These are phyloP conservation scores for Pseudomugil tenellus DNA, from an alignment of 2,797 vertebrate species.

Conservation along the genomic window DNA sequence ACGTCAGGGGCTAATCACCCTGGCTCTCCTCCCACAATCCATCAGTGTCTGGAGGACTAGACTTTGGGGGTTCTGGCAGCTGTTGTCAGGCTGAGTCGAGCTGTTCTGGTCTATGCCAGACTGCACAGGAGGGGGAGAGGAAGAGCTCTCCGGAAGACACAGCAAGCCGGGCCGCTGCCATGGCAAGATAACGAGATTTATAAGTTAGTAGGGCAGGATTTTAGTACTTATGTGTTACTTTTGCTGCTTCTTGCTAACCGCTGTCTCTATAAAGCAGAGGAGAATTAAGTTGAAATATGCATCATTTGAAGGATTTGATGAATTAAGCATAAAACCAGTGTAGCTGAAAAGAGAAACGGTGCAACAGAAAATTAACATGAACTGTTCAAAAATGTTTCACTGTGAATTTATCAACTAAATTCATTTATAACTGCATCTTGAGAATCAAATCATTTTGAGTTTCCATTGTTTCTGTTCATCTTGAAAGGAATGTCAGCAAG, in stretches of 20 bases:
- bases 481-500: constrained; percentile 18
- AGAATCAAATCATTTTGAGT: neutral
- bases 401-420: neutral
- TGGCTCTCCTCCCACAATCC: constrained; percentile 74
- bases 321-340: neutral
- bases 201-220: constrained; percentile 58
- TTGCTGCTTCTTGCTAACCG: constrained; percentile 15
- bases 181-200: constrained; percentile 71
- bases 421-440: neutral
- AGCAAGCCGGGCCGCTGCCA: constrained; percentile 48
- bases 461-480: neutral
- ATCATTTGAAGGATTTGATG: neutral
- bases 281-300: constrained; percentile 1
- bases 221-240: constrained; percentile 48
- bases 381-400: neutral
- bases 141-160: constrained; percentile 54
- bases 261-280: constrained; percentile 10
- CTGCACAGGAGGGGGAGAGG: constrained; percentile 38
- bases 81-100: constrained; percentile 73
- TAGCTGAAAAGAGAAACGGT: too few relatives aligned
- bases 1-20: constrained; percentile 71
- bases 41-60: constrained; percentile 69
- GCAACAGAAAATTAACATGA: too few relatives aligned
- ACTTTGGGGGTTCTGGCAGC: constrained; percentile 72
- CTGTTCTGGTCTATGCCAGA: constrained; percentile 59